Evolutionary conservation across 2,888 invertebrate genomes (phyloP), one percentile per base, ranked within the genome.

Genomic region (Carterocephalus palaemon): DNA sequence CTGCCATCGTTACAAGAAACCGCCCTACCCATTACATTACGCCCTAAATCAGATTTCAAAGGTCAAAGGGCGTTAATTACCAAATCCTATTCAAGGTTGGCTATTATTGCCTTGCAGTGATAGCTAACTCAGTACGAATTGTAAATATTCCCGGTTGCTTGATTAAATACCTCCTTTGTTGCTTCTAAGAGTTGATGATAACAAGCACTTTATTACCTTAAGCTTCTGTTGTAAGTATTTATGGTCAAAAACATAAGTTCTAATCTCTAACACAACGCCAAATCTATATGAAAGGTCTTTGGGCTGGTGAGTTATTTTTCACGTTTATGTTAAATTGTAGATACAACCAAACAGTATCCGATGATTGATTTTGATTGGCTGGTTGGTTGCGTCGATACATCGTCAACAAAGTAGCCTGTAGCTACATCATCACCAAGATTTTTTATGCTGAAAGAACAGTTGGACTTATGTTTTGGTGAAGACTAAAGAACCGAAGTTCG

Each of bases 331-430:
- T 85, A 83, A 50, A 84, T 86, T 87, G 75, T 87, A 87, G 86
- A 87, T 87, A 75, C 85, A 76, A 75, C 79, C 63, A 86, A 87
- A 85, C 83, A 86, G 73, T 82, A 77, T 79, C 85, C 85, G 83
- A 85, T 86, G 85, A 76, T 87, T 81, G 86, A 87, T 85, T 87
- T 85, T 83, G 86, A 87, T 84, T 87, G 86, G 86, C 86, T 87
- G 78, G 75, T 86, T 61, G 72, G 70, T 83, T 81, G 77, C 80
- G 76, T 70, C 75, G 84, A 82, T 64, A 71, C 77, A 53, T 62
- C 83, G 49, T 56, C 81, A 49, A 64, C 77, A 62, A 76, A 81
- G 64, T 84, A 83, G 72, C 69, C 67, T 62, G 73, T 72, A 56
- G 62, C 69, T 64, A 67, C 71, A 48, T 62, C 75, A 62, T 59